These are phyloP conservation scores for Cariama cristata DNA, from an alignment of 2,113 vertebrate species.

Conservation along the genomic window DNA sequence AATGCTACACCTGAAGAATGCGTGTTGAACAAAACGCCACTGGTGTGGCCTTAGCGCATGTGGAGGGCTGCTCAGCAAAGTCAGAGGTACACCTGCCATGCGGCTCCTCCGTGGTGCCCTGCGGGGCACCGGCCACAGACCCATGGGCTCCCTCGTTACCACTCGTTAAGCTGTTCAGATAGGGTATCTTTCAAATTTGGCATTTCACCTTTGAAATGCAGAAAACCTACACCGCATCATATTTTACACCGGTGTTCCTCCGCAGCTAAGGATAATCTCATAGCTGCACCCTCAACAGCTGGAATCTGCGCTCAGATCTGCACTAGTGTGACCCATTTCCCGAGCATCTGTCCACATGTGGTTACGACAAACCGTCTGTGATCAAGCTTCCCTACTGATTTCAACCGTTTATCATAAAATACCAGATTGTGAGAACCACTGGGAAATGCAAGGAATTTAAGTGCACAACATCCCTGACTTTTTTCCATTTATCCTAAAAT, in stretches of 20 bases:
- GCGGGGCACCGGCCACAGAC: fast-evolving
- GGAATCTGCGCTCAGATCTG: not conserved
- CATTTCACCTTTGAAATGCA: not conserved
- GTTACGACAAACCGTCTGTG: not conserved
- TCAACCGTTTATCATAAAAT: not conserved
- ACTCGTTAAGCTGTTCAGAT: fast-evolving
- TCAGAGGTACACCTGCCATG: fast-evolving
- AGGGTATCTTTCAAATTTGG: not conserved
- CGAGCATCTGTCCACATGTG: fast-evolving
- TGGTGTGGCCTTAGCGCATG: fast-evolving
- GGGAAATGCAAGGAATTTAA: not conserved
- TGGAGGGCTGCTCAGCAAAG: not conserved
- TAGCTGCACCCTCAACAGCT: not conserved
- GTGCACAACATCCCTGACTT: not conserved
- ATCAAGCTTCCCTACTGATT: not conserved
- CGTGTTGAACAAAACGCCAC: fast-evolving
- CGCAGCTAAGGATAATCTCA: not conserved
- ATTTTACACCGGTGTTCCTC: not conserved
- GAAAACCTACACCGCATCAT: not conserved
- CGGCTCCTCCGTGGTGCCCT: fast-evolving
- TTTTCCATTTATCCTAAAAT: not conserved
- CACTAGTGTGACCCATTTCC: not conserved
- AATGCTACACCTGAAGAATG: not conserved
- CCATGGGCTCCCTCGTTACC: not conserved
- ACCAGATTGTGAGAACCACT: not conserved